A percentile compares a stretch with the other conserved stretches of the same genome.
Conservation (phyloP, 2,797 vertebrate genomes). For the Choloepus didactylus region DNA sequence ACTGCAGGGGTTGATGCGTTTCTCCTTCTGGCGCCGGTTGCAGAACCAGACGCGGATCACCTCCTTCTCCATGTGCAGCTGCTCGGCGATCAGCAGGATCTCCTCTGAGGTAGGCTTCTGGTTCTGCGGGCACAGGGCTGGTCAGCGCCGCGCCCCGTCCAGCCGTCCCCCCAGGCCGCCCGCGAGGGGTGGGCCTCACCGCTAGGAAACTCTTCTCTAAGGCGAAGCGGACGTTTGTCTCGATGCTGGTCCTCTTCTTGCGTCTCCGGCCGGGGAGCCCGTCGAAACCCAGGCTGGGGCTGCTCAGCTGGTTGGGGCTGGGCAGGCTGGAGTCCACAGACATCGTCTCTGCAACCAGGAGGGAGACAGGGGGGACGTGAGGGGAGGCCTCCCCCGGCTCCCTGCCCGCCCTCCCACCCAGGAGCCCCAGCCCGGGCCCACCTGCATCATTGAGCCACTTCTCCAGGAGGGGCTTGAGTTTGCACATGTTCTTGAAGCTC, state of each 20-base stretch:
- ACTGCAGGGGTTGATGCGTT: conserved; percentile 95
- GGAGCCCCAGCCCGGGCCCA: conserved; percentile 78
- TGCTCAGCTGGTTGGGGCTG: conserved; percentile 93
- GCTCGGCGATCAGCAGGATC: conserved; percentile 95
- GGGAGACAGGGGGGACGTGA: neutral
- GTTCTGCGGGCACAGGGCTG: conserved; percentile 89
- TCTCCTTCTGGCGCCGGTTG: conserved; percentile 97
- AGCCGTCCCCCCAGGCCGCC: accelerated
- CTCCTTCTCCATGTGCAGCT: conserved; percentile 97
- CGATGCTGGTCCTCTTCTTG: conserved; percentile 98
- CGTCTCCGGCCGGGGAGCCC: conserved; percentile 94
- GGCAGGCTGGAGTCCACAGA: conserved; percentile 95
- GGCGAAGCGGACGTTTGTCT: conserved; percentile 96
- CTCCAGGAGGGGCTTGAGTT: conserved; percentile 96
- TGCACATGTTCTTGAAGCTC: conserved; percentile 99
- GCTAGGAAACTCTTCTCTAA: conserved; percentile 95
- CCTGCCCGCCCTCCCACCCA: accelerated
- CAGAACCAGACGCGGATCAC: conserved; percentile 98
- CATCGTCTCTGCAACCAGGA: conserved; percentile 92
- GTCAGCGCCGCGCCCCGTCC: neutral
- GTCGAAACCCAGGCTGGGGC: conserved; percentile 93
- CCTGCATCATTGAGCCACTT: conserved; percentile 97
- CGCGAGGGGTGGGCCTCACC: conserved; percentile 86
- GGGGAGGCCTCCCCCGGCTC: neutral
- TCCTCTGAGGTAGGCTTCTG: conserved; percentile 99